Base-by-base conservation (phyloP, 2,797 vertebrate species). In the Tachyglossus aculeatus region DNA sequence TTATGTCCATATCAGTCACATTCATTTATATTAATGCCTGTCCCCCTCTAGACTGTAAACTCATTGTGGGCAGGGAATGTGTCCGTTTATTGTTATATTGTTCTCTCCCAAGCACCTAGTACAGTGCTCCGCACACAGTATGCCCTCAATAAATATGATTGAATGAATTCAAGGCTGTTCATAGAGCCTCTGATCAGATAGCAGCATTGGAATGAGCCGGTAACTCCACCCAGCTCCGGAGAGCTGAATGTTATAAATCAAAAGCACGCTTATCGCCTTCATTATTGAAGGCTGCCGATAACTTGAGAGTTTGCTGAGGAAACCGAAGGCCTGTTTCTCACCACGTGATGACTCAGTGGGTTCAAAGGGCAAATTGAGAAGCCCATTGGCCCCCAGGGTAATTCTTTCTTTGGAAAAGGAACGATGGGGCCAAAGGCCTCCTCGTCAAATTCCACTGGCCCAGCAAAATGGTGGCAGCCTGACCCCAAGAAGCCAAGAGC, bases 211-310 rank as follows among this genome's bases (percentile, higher is more conserved):
- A n/a, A n/a, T n/a, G n/a, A 32, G 37, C 9, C 70, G 31, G 81
- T 79, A 89, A 87, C 82, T 86, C n/a, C 63, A 75, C 52, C 34
- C 8, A 3, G 76, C 65, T 71, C 69, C 43, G 75, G 63, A 84
- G 34, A 36, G 12, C 1, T 71, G 22, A 50, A 48, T 69, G 18
- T 40, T 79, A 58, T 67, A 74, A 50, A 82, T 41, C 50, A 75
- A 54, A 77, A 75, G 25, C 60, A 12, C 43, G 71, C 55, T 76
- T 71, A 62, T 81, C 54, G 84, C 40, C 52, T 76, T 73, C 77
- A 80, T 88, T 73, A 54, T 74, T 81, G 81, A 70, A 57, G 55
- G 51, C 72, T 84, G 81, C 53, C 65, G 79, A 83, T 90, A 89
- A 86, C 62, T 67, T 74, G 61, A 68, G 57, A 70, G 41, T 32